These are phyloP conservation scores for Bedellia somnulentella DNA, from an alignment of 2,888 invertebrate species.

Conservation along the genomic window DNA sequence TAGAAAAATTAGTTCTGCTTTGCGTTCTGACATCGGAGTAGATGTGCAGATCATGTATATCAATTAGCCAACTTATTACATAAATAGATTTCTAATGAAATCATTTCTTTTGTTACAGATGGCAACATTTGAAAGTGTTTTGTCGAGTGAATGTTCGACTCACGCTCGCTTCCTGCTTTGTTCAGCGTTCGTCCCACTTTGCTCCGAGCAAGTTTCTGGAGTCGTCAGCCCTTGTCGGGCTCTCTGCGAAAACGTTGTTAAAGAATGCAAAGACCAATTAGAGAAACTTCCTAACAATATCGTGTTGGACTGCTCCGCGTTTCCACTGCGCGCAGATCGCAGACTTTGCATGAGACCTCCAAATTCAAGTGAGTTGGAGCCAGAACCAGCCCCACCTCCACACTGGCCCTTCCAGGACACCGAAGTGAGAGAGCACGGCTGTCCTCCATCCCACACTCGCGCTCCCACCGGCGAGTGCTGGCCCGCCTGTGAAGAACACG, in stretches of 20 bases:
- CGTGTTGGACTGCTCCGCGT: slow-evolving; percentile 71
- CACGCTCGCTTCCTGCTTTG: slow-evolving; percentile 86
- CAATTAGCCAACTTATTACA: too few relatives aligned
- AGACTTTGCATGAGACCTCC: slow-evolving; percentile 77
- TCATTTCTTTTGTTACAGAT: slow-evolving; percentile 61
- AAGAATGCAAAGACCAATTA: slow-evolving; percentile 72
- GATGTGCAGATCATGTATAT: too few relatives aligned
- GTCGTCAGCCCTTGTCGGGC: slow-evolving; percentile 85
- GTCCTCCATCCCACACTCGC: slow-evolving; percentile 65
- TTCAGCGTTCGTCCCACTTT: slow-evolving; percentile 88
- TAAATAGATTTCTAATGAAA: too few relatives aligned
- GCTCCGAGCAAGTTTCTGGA: slow-evolving; percentile 82
- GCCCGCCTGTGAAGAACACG: slow-evolving; percentile 69
- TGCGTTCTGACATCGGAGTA: too few relatives aligned
- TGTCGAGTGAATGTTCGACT: slow-evolving; percentile 78
- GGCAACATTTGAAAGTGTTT: slow-evolving; percentile 68
- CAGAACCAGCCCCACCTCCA: slow-evolving; percentile 38
- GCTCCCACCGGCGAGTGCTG: slow-evolving; percentile 65
- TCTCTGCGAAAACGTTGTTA: slow-evolving; percentile 77
- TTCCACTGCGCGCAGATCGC: slow-evolving; percentile 72
- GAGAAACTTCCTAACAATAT: slow-evolving; percentile 75
- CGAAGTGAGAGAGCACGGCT: slow-evolving; percentile 38
- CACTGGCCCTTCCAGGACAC: slow-evolving; percentile 44
- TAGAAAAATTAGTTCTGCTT: too few relatives aligned
- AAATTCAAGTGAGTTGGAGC: slow-evolving; percentile 39